Evolutionary conservation across 2,888 invertebrate species (phyloP), one percentile per base, ranked within the genome.

Genomic region (Plebejus anna): DNA sequence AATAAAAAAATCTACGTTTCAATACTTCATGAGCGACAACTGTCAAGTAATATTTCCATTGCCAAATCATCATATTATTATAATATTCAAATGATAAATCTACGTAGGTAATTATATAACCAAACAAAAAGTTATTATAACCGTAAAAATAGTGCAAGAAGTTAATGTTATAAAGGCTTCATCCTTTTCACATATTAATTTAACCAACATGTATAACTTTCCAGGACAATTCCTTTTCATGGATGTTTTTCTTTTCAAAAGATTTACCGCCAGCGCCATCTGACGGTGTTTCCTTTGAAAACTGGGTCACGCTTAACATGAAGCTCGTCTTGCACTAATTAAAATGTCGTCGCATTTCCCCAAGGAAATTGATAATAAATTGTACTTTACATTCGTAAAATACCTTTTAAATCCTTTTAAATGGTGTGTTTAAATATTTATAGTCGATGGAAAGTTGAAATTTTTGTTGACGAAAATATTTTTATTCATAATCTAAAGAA

Each of bases 271-370:
- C 71, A 51, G 73, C 73, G 28, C 22, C 32, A 55, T 73, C 73
- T 73, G 4, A 13, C 51, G 55, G 47, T 32, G 51, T 55, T 73
- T 73, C 73, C 55, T 73, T 51, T 42, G 28, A 42, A 51, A 73
- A 73, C 51, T 28, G 73, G 73, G 73, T 73, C 73, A 73, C 55
- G 73, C 55, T 73, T 11, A 47, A 51, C 73, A 55, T 73, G 73
- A 55, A 51, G 72, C 47, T 51, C 55, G 55, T 55, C 73, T 73
- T 42, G 32, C 51, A 73, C 51, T 73, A 73, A 73, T 73, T 73
- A 73, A 73, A 73, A 73, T 55, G 73, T 73, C 73, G 32, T 73
- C 73, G 73, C 5, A 32, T 73, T 73, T 73, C 73, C 73, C 73
- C 32, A 13, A 32, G 73, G 73, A 73, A 73, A 73, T 73, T 55